These are phyloP conservation scores for Aphelenchoides avenae DNA, from an alignment of 1,140 invertebrate genomes.

Conservation along the genomic window DNA sequence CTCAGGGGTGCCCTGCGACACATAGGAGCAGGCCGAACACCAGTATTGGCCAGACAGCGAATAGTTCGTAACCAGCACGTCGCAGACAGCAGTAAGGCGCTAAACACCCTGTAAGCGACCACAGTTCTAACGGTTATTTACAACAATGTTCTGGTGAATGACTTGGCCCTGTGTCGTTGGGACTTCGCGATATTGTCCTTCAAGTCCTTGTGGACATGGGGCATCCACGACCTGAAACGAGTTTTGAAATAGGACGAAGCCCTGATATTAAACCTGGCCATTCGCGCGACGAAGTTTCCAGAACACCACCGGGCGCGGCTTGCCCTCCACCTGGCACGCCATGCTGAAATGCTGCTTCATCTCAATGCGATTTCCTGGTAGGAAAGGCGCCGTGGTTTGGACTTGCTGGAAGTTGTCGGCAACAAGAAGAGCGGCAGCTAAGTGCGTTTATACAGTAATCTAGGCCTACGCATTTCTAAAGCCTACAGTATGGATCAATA, in stretches of 20 bases:
- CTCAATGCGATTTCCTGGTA: conserved; percentile 48
- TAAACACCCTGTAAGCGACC: no score
- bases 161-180: no score
- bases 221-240: conserved; percentile 58
- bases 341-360: conserved; percentile 53
- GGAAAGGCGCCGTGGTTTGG: conserved; percentile 46
- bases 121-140: no score
- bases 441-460: no score
- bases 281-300: conserved; percentile 53
- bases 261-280: no score
- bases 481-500: conserved; percentile 57
- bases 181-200: no score
- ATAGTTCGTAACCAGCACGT: conserved; percentile 53
- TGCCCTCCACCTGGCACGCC: conserved; percentile 47
- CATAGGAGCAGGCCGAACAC: conserved; percentile 58
- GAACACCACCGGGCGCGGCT: conserved; percentile 54
- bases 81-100: conserved; percentile 39
- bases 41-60: conserved; percentile 57
- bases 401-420: conserved; percentile 51
- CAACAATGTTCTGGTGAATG: no score
- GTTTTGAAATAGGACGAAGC: no score
- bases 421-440: conserved; percentile 51
- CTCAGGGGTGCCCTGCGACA: conserved; percentile 54
- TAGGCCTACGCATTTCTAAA: no score
- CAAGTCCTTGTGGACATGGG: conserved; percentile 47